Conservation (phyloP, 2,888 invertebrate species). For the Drosophila pegasa region DNA sequence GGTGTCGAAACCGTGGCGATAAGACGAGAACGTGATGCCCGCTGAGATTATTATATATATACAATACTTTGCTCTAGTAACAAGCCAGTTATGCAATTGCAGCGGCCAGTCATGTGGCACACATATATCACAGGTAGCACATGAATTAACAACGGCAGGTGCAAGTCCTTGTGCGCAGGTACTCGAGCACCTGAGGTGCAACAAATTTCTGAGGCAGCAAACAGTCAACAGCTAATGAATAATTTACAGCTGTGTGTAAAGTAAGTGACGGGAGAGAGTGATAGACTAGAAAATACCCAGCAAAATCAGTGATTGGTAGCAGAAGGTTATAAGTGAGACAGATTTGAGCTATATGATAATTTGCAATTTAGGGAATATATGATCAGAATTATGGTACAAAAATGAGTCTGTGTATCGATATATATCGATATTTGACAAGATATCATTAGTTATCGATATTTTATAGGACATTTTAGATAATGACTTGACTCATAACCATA, state of each 20-base stretch:
- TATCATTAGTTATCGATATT: background rate
- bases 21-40: slow-evolving; percentile 27
- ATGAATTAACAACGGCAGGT: slow-evolving; percentile 23
- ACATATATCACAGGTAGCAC: slow-evolving; percentile 48
- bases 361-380: no score
- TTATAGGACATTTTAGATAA: no score
- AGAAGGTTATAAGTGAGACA: background rate
- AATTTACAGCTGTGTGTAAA: slow-evolving; percentile 49
- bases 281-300: background rate
- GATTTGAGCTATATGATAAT: no score
- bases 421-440: background rate
- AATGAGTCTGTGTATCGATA: background rate
- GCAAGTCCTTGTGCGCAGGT: slow-evolving; percentile 32
- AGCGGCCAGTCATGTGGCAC: slow-evolving; percentile 6
- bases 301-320: background rate
- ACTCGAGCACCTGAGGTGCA: slow-evolving; percentile 31
- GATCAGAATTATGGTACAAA: no score
- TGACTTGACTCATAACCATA: no score
- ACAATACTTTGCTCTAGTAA: background rate
- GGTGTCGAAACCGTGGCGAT: slow-evolving; percentile 47
- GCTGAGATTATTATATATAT: slow-evolving; percentile 29
- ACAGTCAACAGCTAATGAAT: slow-evolving; percentile 51
- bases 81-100: slow-evolving; percentile 24
- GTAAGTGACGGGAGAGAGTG: background rate
- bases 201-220: slow-evolving; percentile 60